Conservation (phyloP, 2,888 invertebrate species). For the Coelinius sp. region DNA sequence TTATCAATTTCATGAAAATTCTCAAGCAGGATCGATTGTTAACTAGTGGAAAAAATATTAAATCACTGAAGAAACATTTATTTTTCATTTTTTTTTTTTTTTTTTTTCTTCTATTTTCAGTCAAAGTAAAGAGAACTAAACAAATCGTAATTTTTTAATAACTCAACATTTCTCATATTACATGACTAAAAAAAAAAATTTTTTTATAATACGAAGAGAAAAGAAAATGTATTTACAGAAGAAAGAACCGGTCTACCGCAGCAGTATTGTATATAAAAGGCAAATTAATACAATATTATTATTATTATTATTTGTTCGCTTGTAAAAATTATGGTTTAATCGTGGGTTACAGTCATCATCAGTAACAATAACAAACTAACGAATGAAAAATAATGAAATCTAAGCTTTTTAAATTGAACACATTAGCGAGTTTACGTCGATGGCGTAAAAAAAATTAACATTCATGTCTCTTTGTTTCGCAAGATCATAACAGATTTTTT, state of each 20-base stretch:
- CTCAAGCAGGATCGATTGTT: too few species aligned
- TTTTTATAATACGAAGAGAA: neutral
- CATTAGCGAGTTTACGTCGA: neutral
- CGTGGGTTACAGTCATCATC: neutral
- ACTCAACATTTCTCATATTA: neutral
- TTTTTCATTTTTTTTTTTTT: neutral
- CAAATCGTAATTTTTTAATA: neutral
- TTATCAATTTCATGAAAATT: neutral
- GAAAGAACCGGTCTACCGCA: constrained; percentile 12
- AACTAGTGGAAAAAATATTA: neutral
- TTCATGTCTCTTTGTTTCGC: neutral
- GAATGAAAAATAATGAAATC: neutral
- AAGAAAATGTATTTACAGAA: neutral
- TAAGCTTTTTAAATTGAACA: neutral
- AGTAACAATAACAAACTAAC: constrained; percentile 1
- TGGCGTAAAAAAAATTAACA: neutral
- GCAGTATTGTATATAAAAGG: neutral
- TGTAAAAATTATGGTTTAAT: neutral
- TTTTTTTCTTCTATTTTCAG: neutral
- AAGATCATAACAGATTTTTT: neutral
- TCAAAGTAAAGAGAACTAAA: neutral
- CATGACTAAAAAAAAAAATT: constrained; percentile 1
- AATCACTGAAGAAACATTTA: neutral
- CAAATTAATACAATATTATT: neutral
- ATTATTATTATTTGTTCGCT: neutral